These are phyloP conservation scores for Acyrthosiphon pisum DNA, from an alignment of 1,140 invertebrate species.

Conservation along the genomic window DNA sequence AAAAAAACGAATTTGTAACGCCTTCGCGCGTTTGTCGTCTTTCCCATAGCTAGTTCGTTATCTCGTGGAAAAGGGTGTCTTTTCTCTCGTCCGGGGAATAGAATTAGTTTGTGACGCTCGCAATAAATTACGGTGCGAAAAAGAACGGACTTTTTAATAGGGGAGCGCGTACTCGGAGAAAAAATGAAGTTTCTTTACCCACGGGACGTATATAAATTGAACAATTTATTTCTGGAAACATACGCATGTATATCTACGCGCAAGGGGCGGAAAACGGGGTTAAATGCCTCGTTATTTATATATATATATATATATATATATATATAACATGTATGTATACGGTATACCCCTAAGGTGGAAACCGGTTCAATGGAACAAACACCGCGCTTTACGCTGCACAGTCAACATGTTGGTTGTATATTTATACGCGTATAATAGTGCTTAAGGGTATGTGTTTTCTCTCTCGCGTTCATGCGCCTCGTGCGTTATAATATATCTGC, in stretches of 20 bases:
- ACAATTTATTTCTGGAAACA: slow-evolving; percentile 54
- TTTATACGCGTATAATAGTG: not conserved
- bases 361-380: slow-evolving; percentile 55
- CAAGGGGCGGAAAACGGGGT: slow-evolving; percentile 47
- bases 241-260: not conserved
- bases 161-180: not conserved
- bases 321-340: not conserved
- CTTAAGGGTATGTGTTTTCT: not conserved
- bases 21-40: not conserved
- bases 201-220: slow-evolving; percentile 54
- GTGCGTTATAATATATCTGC: not conserved
- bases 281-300: slow-evolving; percentile 56
- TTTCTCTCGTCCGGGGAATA: slow-evolving; percentile 29
- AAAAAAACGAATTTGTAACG: slow-evolving; percentile 50
- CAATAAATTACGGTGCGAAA: slow-evolving; percentile 55
- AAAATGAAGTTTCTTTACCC: slow-evolving; percentile 37
- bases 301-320: slow-evolving; percentile 28
- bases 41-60: slow-evolving; percentile 1
- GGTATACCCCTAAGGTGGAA: slow-evolving; percentile 14
- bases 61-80: slow-evolving; percentile 18
- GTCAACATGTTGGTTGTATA: slow-evolving; percentile 26
- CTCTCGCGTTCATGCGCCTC: not conserved
- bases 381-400: not conserved
- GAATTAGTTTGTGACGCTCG: slow-evolving; percentile 53
- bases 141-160: slow-evolving; percentile 50